These are phyloP conservation scores for Leucophenga montana DNA, from an alignment of 2,888 invertebrate species.

Conservation along the genomic window DNA sequence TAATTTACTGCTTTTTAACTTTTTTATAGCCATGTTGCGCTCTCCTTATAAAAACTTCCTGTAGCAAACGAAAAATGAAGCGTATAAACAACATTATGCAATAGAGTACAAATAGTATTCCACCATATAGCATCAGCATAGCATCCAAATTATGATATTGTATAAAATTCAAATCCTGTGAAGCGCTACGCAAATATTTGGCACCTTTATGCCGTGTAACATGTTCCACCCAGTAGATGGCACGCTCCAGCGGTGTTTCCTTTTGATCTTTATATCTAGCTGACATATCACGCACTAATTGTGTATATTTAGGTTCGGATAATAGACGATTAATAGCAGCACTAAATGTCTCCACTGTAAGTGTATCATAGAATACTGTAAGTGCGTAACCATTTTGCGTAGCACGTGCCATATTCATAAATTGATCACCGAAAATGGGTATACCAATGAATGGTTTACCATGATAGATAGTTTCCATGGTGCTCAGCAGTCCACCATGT, in stretches of 20 bases:
- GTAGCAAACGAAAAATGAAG: not conserved
- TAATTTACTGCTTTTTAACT: too few species aligned
- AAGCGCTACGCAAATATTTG: constrained; percentile 49
- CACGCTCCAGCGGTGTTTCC: constrained; percentile 47
- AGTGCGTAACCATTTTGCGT: constrained; percentile 69
- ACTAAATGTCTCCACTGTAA: constrained; percentile 62
- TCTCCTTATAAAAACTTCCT: too few species aligned
- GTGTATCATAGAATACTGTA: constrained; percentile 57
- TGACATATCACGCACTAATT: constrained; percentile 17
- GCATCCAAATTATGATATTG: constrained; percentile 54
- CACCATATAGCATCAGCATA: constrained; percentile 38
- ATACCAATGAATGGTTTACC: constrained; percentile 73
- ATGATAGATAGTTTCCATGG: constrained; percentile 72
- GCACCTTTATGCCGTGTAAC: constrained; percentile 55
- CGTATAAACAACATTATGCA: constrained; percentile 4
- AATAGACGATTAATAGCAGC: constrained; percentile 46
- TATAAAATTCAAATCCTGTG: constrained; percentile 48
- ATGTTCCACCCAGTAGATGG: constrained; percentile 57
- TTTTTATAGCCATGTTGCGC: too few species aligned
- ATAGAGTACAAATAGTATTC: constrained; percentile 21
- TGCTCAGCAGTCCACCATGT: constrained; percentile 73
- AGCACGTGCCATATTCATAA: constrained; percentile 72
- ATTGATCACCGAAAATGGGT: constrained; percentile 74
- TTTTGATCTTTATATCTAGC: too few species aligned
- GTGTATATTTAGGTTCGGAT: constrained; percentile 42